Conservation (phyloP, 2,113 vertebrate genomes). For the Rana temporaria region DNA sequence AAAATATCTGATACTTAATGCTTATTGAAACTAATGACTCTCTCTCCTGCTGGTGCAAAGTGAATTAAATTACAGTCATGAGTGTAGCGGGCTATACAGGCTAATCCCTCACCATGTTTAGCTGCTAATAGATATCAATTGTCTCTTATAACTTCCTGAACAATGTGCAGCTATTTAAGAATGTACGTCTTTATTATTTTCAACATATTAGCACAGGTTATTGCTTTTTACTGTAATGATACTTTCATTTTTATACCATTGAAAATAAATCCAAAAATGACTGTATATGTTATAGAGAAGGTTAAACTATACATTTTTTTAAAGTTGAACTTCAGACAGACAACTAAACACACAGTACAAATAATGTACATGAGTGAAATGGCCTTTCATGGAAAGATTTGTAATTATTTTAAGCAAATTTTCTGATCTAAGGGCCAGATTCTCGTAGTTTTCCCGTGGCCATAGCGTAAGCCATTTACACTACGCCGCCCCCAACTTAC, state of each 20-base stretch:
- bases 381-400: no score
- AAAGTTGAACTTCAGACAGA: no score
- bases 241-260: not conserved
- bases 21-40: constrained; percentile 58
- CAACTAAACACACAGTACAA: no score
- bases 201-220: not conserved
- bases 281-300: no score
- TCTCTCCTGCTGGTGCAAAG: constrained; percentile 56
- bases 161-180: not conserved
- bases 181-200: constrained; percentile 2
- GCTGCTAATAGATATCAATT: constrained; percentile 42
- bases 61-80: constrained; percentile 57
- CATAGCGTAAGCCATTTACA: no score
- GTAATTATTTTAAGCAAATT: no score
- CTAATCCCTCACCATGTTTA: constrained; percentile 51
- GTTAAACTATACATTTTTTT: no score
- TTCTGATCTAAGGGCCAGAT: no score
- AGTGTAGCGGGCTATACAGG: constrained; percentile 34
- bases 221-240: not conserved
- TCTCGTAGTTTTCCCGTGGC: no score
- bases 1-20: constrained; percentile 56
- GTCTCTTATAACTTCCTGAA: constrained; percentile 3
- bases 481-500: no score
- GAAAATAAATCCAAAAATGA: not conserved
- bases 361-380: no score